Evolutionary conservation across 2,113 vertebrate genomes (phyloP).

Genomic region (Amphiprion percula): DNA sequence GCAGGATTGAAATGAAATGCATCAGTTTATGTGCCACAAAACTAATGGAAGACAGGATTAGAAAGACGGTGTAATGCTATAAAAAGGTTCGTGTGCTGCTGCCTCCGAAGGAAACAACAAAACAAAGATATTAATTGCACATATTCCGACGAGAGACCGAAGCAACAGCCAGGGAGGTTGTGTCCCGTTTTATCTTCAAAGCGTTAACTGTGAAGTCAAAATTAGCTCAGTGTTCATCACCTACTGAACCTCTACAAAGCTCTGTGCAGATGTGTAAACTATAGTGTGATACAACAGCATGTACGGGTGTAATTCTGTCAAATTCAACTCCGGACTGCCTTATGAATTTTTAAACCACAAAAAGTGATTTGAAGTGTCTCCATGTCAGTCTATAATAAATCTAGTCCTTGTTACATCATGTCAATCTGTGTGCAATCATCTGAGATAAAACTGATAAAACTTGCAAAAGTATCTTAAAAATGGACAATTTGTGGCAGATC

Average conservation of each 20-base stretch:
- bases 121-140: constrained; percentile 88
- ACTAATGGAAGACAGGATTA: constrained; percentile 39
- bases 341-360: too few species aligned
- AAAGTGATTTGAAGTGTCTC: background rate
- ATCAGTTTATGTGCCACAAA: constrained; percentile 80
- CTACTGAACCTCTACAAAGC: constrained; percentile 5
- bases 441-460: too few species aligned
- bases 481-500: constrained; percentile 28
- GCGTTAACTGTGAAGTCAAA: background rate
- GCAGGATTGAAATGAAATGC: constrained; percentile 31
- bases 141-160: constrained; percentile 78
- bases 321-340: too few species aligned
- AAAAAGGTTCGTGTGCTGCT: constrained; percentile 78
- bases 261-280: background rate
- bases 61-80: constrained; percentile 54
- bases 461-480: background rate
- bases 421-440: background rate
- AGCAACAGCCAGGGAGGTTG: background rate
- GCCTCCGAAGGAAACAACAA: constrained; percentile 79
- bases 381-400: background rate
- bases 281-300: background rate
- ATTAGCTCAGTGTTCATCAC: constrained; percentile 13
- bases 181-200: constrained; percentile 27
- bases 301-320: too few species aligned
- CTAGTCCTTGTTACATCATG: background rate